Conservation (phyloP, 2,113 vertebrate genomes). For the Periophthalmus modestus region DNA sequence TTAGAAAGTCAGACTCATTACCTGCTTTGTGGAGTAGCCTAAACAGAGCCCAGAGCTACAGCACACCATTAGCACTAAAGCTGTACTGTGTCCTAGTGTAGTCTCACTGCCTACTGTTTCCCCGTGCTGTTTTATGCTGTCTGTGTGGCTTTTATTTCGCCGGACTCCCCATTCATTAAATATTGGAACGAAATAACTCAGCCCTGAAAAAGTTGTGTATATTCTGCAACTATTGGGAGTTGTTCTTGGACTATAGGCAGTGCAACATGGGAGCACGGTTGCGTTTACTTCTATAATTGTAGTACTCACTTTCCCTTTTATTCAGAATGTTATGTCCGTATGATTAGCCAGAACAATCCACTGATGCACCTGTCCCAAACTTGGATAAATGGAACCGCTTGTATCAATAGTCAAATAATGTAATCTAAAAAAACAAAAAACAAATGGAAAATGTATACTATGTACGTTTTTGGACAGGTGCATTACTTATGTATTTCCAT, state of each 20-base stretch:
- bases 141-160: not conserved
- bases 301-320: too few species aligned
- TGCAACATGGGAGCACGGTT: not conserved
- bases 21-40: slow-evolving; percentile 54
- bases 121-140: not conserved
- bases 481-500: too few species aligned
- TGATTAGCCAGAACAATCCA: too few species aligned
- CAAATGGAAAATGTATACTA: too few species aligned
- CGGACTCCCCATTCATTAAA: slow-evolving; percentile 25
- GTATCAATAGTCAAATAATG: too few species aligned
- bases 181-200: slow-evolving; percentile 4
- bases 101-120: slow-evolving; percentile 1
- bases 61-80: slow-evolving; percentile 45
- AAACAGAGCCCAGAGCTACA: slow-evolving; percentile 56
- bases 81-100: slow-evolving; percentile 20
- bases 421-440: too few species aligned
- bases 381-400: too few species aligned
- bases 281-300: too few species aligned
- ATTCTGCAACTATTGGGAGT: not conserved
- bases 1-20: slow-evolving; percentile 67
- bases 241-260: not conserved
- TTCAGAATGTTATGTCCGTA: too few species aligned
- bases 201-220: not conserved
- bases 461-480: too few species aligned
- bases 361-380: too few species aligned